phyloP scores from a whole-genome alignment of 1,140 invertebrate genomes.

The Caenorhabditis tropicalis region DNA sequence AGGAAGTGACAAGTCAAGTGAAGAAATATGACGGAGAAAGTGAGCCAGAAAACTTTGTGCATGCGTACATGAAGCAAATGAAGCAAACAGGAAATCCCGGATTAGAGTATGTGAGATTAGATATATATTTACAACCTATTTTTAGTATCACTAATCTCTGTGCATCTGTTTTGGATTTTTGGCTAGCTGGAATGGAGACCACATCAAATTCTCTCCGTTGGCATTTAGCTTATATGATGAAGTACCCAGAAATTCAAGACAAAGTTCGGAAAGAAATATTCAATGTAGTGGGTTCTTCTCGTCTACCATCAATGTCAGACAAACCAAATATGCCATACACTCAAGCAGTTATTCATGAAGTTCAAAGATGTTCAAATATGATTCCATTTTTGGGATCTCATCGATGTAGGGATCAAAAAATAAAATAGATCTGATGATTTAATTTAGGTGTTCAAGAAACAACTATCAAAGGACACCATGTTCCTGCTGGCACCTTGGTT shows the following conservation, averaged over 20 bases:
- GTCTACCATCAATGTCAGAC: conserved; percentile 38
- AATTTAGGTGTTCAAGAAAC: background rate
- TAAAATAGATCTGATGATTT: background rate
- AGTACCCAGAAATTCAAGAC: conserved; percentile 33
- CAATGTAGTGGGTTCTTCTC: conserved; percentile 3
- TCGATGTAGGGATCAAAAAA: background rate
- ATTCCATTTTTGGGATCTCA: conserved; percentile 18
- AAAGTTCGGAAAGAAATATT: conserved; percentile 42
- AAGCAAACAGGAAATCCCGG: background rate
- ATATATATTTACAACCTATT: background rate
- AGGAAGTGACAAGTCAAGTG: background rate
- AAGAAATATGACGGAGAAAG: background rate
- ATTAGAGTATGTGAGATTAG: background rate
- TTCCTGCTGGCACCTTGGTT: background rate
- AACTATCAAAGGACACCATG: background rate
- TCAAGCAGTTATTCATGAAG: conserved; percentile 44
- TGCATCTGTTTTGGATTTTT: conserved; percentile 6
- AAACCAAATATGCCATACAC: conserved; percentile 42
- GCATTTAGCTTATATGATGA: conserved; percentile 32
- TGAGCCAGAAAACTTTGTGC: conserved; percentile 26
- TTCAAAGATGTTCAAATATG: conserved; percentile 49
- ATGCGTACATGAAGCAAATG: conserved; percentile 45
- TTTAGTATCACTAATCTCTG: conserved; percentile 10
- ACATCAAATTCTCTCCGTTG: conserved; percentile 17
- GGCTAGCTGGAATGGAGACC: conserved; percentile 34